Evolutionary conservation across 2,888 invertebrate genomes (phyloP).

Genomic region (Patella caerulea): DNA sequence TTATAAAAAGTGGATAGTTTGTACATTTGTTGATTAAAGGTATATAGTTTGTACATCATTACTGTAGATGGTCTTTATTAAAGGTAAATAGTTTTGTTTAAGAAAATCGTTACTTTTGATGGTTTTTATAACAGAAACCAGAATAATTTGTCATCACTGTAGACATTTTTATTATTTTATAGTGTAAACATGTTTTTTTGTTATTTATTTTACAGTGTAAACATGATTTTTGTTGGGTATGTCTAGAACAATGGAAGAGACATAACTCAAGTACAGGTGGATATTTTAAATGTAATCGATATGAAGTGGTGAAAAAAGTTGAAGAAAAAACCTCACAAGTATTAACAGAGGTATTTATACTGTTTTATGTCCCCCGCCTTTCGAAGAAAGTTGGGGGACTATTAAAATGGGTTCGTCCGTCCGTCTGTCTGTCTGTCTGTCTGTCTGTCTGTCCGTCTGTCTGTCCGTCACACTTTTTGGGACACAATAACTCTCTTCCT

Average conservation of each 20-base stretch:
- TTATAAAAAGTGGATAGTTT: no score
- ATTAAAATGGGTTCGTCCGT: no score
- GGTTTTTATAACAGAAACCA: not conserved
- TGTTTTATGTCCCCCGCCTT: no score
- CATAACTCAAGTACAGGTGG: constrained; percentile 81
- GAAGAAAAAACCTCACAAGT: constrained; percentile 77
- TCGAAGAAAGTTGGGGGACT: no score
- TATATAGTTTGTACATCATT: not conserved
- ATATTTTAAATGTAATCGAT: constrained; percentile 79
- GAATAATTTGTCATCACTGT: not conserved
- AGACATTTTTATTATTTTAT: no score
- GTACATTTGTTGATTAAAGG: not conserved
- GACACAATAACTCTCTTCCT: no score
- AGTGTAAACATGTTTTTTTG: not conserved
- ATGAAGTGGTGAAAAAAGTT: constrained; percentile 78
- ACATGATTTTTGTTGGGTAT: constrained; percentile 83
- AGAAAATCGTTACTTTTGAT: not conserved
- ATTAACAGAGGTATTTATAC: constrained; percentile 74
- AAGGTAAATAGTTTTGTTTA: not conserved
- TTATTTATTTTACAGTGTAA: constrained; percentile 75
- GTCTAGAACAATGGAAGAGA: constrained; percentile 81
- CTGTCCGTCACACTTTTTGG: no score
- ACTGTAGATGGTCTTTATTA: not conserved
- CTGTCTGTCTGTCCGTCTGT: no score
- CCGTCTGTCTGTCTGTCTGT: no score